Conservation (phyloP, 35 echinoderm and acorn worm species). For the Ptychodera flava region DNA sequence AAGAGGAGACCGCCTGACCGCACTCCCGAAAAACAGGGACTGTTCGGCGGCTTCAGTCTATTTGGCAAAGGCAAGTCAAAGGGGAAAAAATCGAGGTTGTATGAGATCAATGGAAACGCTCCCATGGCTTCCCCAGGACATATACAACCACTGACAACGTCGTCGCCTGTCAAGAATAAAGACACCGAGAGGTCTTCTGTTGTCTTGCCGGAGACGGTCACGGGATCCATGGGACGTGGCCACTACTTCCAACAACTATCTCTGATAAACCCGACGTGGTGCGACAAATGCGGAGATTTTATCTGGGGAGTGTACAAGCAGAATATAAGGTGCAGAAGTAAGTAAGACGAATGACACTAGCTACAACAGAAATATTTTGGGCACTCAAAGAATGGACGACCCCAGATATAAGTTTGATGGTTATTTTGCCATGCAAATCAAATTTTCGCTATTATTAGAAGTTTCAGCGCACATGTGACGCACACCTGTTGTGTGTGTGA, state of each 20-base stretch:
- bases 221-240: not conserved
- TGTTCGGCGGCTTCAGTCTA: not conserved
- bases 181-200: not conserved
- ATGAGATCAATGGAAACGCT: not conserved
- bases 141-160: not conserved
- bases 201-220: not conserved
- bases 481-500: too few relatives aligned
- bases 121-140: not conserved
- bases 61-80: not conserved
- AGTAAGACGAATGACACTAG: too few relatives aligned
- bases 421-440: too few relatives aligned
- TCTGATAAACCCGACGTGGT: conserved; percentile 18
- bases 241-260: not conserved
- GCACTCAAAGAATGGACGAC: too few relatives aligned
- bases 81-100: not conserved
- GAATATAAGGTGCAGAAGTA: conserved; percentile 7
- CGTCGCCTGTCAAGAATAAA: not conserved
- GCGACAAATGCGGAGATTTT: conserved; percentile 15
- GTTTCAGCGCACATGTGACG: too few relatives aligned
- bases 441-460: too few relatives aligned
- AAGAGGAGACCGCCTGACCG: not conserved
- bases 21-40: not conserved
- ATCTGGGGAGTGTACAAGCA: conserved; percentile 22
- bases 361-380: too few relatives aligned
- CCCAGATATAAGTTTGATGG: too few relatives aligned